A percentile compares a stretch with the other conserved stretches of the same genome.
These are phyloP conservation scores for Diogma glabrata DNA, from an alignment of 2,888 invertebrate genomes.

Conservation along the genomic window DNA sequence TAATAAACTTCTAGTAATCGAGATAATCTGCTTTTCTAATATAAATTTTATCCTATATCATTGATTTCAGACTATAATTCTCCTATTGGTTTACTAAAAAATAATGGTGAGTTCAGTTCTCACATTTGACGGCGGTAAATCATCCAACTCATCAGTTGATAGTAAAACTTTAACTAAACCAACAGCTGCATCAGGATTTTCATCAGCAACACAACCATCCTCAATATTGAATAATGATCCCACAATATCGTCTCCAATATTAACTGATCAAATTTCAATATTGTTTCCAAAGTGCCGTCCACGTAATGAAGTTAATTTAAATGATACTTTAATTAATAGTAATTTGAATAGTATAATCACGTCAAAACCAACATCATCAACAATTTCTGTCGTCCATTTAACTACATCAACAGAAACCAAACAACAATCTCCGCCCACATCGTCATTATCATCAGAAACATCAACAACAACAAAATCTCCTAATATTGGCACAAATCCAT, in stretches of 20 bases:
- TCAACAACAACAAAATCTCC: constrained; percentile 33
- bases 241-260: constrained; percentile 22
- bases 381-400: constrained; percentile 9
- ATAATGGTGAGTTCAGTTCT: constrained; percentile 10
- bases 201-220: constrained; percentile 1
- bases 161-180: not conserved
- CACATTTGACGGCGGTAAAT: constrained; percentile 7
- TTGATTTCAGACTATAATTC: too few species aligned
- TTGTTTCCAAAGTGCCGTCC: constrained; percentile 82
- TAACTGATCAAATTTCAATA: constrained; percentile 65
- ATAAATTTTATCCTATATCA: too few species aligned
- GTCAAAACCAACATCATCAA: constrained; percentile 12
- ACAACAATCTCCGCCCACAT: constrained; percentile 32
- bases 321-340: constrained; percentile 21
- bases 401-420: constrained; percentile 25
- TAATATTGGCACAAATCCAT: constrained; percentile 35
- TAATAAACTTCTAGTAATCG: too few species aligned
- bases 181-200: not conserved
- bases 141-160: constrained; percentile 7
- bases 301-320: constrained; percentile 46
- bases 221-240: constrained; percentile 5
- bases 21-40: too few species aligned
- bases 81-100: too few species aligned
- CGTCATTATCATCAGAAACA: constrained; percentile 35
- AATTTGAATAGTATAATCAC: constrained; percentile 11